Evolutionary conservation across 2,797 vertebrate genomes (phyloP), one percentile per base, ranked within the genome.

Genomic region (Sandelia bainsii): DNA sequence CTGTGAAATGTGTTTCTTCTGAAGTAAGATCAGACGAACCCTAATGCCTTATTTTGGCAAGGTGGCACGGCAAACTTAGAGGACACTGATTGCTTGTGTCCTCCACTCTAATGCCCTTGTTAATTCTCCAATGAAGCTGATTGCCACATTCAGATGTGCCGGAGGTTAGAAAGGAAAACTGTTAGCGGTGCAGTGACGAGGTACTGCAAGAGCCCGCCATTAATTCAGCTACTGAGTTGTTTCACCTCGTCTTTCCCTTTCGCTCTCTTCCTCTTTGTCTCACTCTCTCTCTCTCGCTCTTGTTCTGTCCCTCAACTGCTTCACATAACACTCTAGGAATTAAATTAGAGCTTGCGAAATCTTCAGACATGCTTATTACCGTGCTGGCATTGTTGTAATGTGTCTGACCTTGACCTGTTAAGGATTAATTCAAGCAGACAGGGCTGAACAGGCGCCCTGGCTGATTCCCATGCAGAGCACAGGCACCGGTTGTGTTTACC

Each of bases 371-470:
- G 89, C 91, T 90, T 91, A 90, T 91, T 91, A 91, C 84, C 64
- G 63, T 79, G 63, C 80, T 62, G 89, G 84, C 87, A 83, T 87
- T 89, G 88, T 85, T 90, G 91, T 94, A 92, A 92, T 92, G 88
- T 60, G 82, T 68, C 84, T 93, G 91, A 94, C 94, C 93, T 94
- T 94, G 90, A 93, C 92, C 91, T 77, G 78, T 85, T 82, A 80
- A 77, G 77, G 90, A 93, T 93, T 93, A 91, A 91, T 93, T 67
- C 72, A 75, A 82, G 82, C 75, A 84, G 89, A 90, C 88, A 78
- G 84, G 79, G 83, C 80, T 77, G 86, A 75, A 67, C 80, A 27
- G 78, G 75, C 65, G 57, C 79, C 68, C 44, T 17, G 17, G 58
- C 79, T 88, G 69, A 91, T 93, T 93, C 75, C 80, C 75, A 93